Base-by-base conservation (phyloP, 2,797 vertebrate species). In the Brachyalestes nurse region DNA sequence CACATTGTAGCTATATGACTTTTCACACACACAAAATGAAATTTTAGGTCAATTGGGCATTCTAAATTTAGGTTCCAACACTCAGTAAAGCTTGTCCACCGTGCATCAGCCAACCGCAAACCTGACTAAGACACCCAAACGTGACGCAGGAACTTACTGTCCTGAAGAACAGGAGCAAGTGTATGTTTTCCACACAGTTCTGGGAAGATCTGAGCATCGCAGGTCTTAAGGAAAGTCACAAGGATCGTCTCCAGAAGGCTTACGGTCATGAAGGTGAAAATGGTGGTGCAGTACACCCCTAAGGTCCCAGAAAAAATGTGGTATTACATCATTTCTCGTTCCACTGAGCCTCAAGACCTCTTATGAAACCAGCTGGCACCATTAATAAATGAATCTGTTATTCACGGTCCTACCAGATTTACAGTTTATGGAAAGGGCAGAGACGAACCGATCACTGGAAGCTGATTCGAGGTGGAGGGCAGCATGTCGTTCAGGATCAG, bases 401-500 rank as follows among this genome's bases (percentile, higher is more conserved):
- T 6, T 25, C 58, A 61, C 13, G 2, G 5, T 19, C 17, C 0
- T 17, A 53, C 17, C 51, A 61, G 5, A 10, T 21, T 4, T 58
- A 58, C 19, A 23, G 57, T 58, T 23, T 25, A 25, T 6, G 25
- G 17, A 38, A 7, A 17, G 2, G 17, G 28, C 8, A 58, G 58
- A 14, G 8, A 17, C 17, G 69, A 89, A 96, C 96, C 95, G 88
- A 96, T 95, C 65, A 95, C 25, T 0, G 96, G 95, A 1, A 93
- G 93, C 49, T 82, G 79, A 87, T 93, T 90, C 84, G 95, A 95
- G 79, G 94, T 94, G 1, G 95, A 91, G 9, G 96, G 95, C 61
- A 96, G 91, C 75, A 94, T 96, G 66, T 96, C 94, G 6, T 94
- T 94, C 23, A 96, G 94, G 72, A 96, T 95, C 86, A 96, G 92